Conservation (phyloP, 2,113 vertebrate species). For the Marmota flaviventris region DNA sequence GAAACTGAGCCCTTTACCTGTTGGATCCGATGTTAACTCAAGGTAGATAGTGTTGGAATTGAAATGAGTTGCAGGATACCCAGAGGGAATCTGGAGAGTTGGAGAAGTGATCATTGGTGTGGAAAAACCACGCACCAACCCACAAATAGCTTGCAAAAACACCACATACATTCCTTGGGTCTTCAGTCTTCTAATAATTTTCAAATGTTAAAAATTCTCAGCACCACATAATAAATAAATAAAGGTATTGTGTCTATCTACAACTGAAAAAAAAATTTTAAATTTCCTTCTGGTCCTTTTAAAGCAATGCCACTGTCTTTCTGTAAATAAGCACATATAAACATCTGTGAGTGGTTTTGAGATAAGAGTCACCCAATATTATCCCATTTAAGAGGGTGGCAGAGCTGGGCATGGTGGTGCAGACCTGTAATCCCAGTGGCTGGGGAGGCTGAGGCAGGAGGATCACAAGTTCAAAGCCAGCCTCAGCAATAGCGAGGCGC, state of each 20-base stretch:
- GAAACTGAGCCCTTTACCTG: not conserved
- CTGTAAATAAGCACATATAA: not conserved
- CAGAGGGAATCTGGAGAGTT: not conserved
- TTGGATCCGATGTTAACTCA: not conserved
- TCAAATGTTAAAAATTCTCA: not conserved
- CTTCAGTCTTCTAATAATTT: not conserved
- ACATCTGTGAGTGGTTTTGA: not conserved
- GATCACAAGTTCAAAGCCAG: too few species aligned
- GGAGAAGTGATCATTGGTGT: not conserved
- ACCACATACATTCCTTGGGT: not conserved
- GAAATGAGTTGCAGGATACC: not conserved
- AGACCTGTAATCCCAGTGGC: too few species aligned
- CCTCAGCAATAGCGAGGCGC: too few species aligned
- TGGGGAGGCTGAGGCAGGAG: too few species aligned
- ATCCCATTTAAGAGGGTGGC: not conserved
- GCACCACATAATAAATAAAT: too few species aligned
- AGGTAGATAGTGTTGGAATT: not conserved
- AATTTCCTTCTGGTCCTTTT: not conserved
- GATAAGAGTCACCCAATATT: not conserved
- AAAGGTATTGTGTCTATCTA: too few species aligned
- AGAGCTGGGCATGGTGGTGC: too few species aligned
- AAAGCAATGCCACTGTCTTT: not conserved
- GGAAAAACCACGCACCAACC: not conserved
- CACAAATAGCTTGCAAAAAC: not conserved
- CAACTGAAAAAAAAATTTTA: too few species aligned